A percentile compares a stretch with the other conserved stretches of the same genome.
Conservation (phyloP, 2,113 vertebrate species). For the Perca flavescens region DNA sequence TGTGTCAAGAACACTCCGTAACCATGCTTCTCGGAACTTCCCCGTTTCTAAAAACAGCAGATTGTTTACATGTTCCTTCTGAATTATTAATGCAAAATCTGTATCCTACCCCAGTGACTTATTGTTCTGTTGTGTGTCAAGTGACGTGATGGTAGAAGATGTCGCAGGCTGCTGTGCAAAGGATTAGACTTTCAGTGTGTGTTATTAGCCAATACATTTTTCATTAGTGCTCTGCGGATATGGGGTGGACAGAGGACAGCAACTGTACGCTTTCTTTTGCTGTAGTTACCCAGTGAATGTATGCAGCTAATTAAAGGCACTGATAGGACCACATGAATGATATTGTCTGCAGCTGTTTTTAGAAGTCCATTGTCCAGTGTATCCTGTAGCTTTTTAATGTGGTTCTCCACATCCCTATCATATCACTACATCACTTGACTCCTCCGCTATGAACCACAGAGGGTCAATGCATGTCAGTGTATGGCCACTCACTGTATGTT, state of each 20-base stretch:
- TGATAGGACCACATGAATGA: slow-evolving; percentile 37
- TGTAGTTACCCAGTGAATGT: slow-evolving; percentile 47
- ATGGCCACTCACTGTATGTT: slow-evolving; percentile 4
- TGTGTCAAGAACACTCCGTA: background rate
- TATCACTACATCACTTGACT: slow-evolving; percentile 13
- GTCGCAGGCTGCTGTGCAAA: slow-evolving; percentile 3
- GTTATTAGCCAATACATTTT: slow-evolving; percentile 68
- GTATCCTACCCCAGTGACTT: slow-evolving; percentile 30
- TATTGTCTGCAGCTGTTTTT: slow-evolving; percentile 51
- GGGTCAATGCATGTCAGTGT: slow-evolving; percentile 19
- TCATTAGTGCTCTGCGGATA: slow-evolving; percentile 42
- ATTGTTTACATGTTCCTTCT: slow-evolving; percentile 56
- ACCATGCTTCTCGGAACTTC: slow-evolving; percentile 14
- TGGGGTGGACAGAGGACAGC: slow-evolving; percentile 8
- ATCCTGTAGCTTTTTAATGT: slow-evolving; percentile 32
- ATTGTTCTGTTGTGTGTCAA: slow-evolving; percentile 51
- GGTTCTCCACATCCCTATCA: slow-evolving; percentile 18
- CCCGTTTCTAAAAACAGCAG: slow-evolving; percentile 21
- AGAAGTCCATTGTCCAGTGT: slow-evolving; percentile 36
- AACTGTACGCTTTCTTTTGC: slow-evolving; percentile 21
- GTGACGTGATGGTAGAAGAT: slow-evolving; percentile 44
- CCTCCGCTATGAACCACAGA: slow-evolving; percentile 31
- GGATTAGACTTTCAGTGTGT: slow-evolving; percentile 41
- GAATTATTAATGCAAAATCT: slow-evolving; percentile 71
- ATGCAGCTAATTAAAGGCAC: slow-evolving; percentile 64